Conservation (phyloP, 2,797 vertebrate genomes). For the Dicrostonyx torquatus region DNA sequence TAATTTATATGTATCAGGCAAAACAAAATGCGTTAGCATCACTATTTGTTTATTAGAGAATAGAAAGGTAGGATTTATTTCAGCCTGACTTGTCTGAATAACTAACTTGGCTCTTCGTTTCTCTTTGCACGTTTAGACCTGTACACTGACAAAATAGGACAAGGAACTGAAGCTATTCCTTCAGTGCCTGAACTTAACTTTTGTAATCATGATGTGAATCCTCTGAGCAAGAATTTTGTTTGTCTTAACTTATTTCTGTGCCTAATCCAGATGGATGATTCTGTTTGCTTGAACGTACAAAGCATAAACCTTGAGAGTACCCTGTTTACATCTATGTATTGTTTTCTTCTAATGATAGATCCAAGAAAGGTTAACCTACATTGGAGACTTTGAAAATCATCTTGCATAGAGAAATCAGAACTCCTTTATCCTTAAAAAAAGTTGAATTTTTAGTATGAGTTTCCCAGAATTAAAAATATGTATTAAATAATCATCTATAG, state of each 20-base stretch:
- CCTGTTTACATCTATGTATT: neutral
- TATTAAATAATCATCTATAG: neutral
- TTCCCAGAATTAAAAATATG: neutral
- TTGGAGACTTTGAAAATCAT: neutral
- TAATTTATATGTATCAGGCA: neutral
- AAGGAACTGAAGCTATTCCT: slow-evolving; percentile 41
- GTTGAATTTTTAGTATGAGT: neutral
- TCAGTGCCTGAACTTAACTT: neutral
- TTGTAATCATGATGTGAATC: neutral
- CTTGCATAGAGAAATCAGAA: neutral
- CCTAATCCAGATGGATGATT: neutral
- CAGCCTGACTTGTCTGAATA: slow-evolving; percentile 19
- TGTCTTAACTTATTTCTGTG: neutral
- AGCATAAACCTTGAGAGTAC: neutral
- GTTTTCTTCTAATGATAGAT: neutral
- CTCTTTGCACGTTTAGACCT: neutral
- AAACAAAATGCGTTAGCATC: neutral
- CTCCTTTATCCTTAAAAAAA: neutral
- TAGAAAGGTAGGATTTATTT: neutral
- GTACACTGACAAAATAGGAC: slow-evolving; percentile 16
- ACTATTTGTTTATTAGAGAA: neutral
- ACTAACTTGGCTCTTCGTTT: neutral
- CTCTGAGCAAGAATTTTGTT: neutral
- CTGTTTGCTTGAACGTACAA: neutral
- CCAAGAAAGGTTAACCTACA: neutral